phyloP scores from a whole-genome alignment of 2,888 invertebrate species.

The Ametastegia equiseti region DNA sequence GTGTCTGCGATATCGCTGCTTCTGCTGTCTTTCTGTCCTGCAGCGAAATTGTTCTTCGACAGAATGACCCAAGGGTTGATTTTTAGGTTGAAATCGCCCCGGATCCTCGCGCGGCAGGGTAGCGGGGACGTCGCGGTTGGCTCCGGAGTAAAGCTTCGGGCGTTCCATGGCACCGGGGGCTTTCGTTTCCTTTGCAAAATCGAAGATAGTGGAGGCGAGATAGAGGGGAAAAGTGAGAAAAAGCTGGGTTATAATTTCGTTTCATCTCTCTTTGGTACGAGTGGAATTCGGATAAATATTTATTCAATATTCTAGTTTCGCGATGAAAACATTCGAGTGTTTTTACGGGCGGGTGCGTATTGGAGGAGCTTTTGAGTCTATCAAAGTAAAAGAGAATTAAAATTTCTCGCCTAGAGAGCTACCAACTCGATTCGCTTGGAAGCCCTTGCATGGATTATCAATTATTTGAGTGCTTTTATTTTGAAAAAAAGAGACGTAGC shows the following conservation, averaged over 20 bases:
- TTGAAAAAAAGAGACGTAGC: too few species aligned
- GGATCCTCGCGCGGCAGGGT: not conserved
- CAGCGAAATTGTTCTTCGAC: conserved; percentile 7
- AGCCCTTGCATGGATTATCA: not conserved
- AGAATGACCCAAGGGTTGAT: conserved; percentile 29
- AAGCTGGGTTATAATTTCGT: conserved; percentile 9
- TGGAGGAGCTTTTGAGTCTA: not conserved
- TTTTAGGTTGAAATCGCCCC: not conserved
- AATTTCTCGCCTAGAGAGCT: not conserved
- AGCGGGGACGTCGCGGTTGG: conserved; percentile 1
- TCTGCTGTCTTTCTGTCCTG: conserved; percentile 47
- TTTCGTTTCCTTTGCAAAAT: conserved; percentile 34
- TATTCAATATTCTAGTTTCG: conserved; percentile 5
- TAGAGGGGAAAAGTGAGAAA: not conserved
- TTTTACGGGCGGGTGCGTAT: not conserved
- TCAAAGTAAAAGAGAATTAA: not conserved
- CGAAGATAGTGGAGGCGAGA: conserved; percentile 17
- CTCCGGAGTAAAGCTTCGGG: not conserved
- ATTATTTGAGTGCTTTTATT: not conserved
- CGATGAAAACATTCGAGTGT: not conserved
- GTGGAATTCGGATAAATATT: conserved; percentile 16
- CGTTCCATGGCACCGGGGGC: not conserved
- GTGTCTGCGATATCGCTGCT: conserved; percentile 51
- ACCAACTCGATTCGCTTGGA: not conserved
- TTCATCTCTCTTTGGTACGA: not conserved